Percentiles rank a stretch among this genome's conserved stretches.
phyloP scores from a whole-genome alignment of 2,113 vertebrate genomes.

The Sardina pilchardus region DNA sequence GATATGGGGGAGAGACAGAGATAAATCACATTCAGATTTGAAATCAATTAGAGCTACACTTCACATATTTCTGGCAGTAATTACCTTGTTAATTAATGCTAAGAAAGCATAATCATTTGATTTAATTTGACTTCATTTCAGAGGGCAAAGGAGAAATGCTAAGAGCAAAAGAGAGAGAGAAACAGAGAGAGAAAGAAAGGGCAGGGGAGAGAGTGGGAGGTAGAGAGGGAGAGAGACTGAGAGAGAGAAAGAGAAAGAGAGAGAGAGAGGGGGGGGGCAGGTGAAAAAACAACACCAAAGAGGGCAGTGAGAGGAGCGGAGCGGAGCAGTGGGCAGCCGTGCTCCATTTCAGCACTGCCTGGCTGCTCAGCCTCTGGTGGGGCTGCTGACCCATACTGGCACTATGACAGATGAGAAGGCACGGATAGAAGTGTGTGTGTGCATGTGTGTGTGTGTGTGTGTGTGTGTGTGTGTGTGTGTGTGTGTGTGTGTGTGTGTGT shows the following conservation, averaged over 20 bases:
- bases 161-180: neutral
- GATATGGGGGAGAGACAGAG: neutral
- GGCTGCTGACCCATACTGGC: neutral
- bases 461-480: neutral
- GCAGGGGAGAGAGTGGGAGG: neutral
- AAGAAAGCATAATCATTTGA: too few relatives aligned
- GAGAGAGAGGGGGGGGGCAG: neutral
- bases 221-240: neutral
- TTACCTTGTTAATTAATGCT: too few relatives aligned
- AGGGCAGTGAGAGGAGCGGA: neutral
- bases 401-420: neutral
- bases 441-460: neutral
- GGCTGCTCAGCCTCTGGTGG: neutral
- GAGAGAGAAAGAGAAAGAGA: slow-evolving; percentile 17
- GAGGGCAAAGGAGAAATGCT: too few relatives aligned
- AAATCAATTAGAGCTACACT: too few relatives aligned
- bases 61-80: too few relatives aligned
- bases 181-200: neutral
- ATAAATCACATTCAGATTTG: too few relatives aligned
- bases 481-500: neutral
- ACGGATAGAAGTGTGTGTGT: neutral
- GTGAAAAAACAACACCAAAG: slow-evolving; percentile 28
- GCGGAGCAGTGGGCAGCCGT: too few relatives aligned
- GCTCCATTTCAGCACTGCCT: neutral
- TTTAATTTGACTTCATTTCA: too few relatives aligned